These are phyloP conservation scores for Aphis craccivora DNA, from an alignment of 1,140 invertebrate species.

Conservation along the genomic window DNA sequence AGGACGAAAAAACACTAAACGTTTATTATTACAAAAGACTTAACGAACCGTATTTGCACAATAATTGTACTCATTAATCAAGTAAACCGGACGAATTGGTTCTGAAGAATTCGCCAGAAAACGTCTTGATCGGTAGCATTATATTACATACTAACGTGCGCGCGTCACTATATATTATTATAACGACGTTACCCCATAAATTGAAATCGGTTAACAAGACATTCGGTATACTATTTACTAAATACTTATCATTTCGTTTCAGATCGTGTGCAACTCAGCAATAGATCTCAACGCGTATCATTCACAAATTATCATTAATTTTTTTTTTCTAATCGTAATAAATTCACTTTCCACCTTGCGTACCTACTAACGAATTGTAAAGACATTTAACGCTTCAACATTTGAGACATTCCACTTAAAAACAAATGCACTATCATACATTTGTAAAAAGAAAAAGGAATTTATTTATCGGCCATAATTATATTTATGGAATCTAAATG, in stretches of 20 bases:
- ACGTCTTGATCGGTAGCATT: background rate
- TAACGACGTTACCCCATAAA: background rate
- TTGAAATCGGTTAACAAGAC: conserved; percentile 30
- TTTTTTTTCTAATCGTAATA: background rate
- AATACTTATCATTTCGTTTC: background rate
- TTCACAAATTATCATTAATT: background rate
- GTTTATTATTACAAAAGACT: background rate
- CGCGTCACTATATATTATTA: background rate
- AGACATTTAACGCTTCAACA: background rate
- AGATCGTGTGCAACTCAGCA: background rate
- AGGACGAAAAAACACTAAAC: background rate
- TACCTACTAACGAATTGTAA: background rate
- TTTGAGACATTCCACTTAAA: background rate
- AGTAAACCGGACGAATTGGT: background rate
- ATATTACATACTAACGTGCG: background rate
- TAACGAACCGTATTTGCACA: background rate
- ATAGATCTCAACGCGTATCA: background rate
- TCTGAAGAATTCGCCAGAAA: background rate
- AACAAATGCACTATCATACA: background rate
- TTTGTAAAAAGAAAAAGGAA: background rate
- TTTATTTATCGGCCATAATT: background rate
- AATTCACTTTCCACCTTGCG: background rate
- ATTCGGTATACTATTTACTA: background rate
- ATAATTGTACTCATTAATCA: background rate
- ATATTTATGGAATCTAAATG: background rate